phyloP scores from a whole-genome alignment of 1,140 invertebrate species.

The Leptestheria dahalacensis region DNA sequence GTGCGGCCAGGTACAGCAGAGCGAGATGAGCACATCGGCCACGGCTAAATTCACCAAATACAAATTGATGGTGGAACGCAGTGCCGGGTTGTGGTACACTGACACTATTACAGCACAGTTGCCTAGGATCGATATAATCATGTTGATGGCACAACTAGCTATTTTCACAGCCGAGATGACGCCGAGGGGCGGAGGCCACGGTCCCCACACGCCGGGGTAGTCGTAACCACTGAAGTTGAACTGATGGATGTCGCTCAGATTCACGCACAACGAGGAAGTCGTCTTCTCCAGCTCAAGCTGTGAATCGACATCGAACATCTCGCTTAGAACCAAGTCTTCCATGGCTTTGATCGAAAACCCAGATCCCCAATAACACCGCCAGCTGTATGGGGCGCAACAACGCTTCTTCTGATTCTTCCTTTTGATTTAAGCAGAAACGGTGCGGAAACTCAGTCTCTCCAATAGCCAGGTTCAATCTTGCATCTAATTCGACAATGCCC shows the following conservation, averaged over 20 bases:
- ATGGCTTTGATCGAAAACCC: background rate
- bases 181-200: conserved; percentile 18
- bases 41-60: conserved; percentile 30
- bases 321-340: background rate
- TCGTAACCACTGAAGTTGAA: conserved; percentile 18
- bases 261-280: background rate
- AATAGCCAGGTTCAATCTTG: too few relatives aligned
- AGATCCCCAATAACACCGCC: too few relatives aligned
- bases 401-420: too few relatives aligned
- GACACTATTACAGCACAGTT: conserved; percentile 36
- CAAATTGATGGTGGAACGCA: conserved; percentile 29
- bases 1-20: conserved; percentile 35
- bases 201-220: conserved; percentile 17
- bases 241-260: conserved; percentile 6
- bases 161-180: conserved; percentile 26
- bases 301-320: background rate
- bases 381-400: too few relatives aligned
- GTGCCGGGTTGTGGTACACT: conserved; percentile 31
- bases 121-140: conserved; percentile 29
- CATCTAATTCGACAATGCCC: too few relatives aligned
- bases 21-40: conserved; percentile 30
- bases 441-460: too few relatives aligned
- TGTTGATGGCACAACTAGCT: conserved; percentile 21
- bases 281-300: background rate
- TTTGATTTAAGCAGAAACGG: too few relatives aligned